phyloP scores from a whole-genome alignment of 1,140 invertebrate genomes.

The Orius laevigatus region DNA sequence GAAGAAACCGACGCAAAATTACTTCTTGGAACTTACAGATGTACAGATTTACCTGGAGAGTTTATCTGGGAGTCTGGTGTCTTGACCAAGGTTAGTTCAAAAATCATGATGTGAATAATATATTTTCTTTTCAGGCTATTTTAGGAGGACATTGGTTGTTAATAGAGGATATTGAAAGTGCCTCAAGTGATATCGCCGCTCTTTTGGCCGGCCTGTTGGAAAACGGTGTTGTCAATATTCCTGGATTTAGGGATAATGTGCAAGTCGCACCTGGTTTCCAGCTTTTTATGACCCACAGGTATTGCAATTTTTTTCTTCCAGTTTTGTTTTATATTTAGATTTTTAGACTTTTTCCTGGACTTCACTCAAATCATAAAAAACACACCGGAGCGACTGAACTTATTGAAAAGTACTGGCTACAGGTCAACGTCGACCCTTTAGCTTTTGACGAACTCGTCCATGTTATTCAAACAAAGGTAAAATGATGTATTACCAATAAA shows the following conservation, averaged over 20 bases:
- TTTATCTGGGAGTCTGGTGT: conserved; percentile 93
- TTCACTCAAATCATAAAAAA: conserved; percentile 41
- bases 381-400: conserved; percentile 43
- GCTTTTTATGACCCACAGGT: conserved; percentile 80
- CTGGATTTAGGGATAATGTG: conserved; percentile 69
- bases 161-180: conserved; percentile 90
- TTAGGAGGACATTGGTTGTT: conserved; percentile 79
- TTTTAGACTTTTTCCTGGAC: conserved; percentile 38
- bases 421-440: conserved; percentile 65
- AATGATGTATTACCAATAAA: background rate
- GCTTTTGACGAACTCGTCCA: conserved; percentile 51
- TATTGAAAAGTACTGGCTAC: conserved; percentile 66
- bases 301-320: conserved; percentile 17
- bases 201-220: conserved; percentile 74
- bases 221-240: conserved; percentile 61
- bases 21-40: conserved; percentile 84
- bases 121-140: conserved; percentile 46
- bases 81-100: conserved; percentile 48
- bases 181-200: conserved; percentile 81
- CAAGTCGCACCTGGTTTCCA: conserved; percentile 69
- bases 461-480: conserved; percentile 37
- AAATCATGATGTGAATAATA: background rate
- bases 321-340: conserved; percentile 11
- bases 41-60: conserved; percentile 91
- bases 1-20: conserved; percentile 97